These are phyloP conservation scores for Pachypeltis micranthus DNA, from an alignment of 1,140 invertebrate genomes.

Conservation along the genomic window DNA sequence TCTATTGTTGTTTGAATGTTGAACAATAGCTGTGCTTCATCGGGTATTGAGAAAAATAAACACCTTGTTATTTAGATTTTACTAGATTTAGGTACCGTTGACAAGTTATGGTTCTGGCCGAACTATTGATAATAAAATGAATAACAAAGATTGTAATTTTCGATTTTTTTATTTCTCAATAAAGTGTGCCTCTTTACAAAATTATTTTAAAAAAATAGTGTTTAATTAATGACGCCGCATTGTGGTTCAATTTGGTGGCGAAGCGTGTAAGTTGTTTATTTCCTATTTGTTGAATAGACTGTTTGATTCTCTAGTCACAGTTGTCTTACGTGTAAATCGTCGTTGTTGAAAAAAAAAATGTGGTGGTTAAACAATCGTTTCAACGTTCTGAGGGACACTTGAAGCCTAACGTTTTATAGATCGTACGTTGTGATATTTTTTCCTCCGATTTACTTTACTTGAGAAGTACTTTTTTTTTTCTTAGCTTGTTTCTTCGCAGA, in stretches of 20 bases:
- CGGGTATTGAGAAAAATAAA: neutral
- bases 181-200: slow-evolving; percentile 2
- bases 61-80: neutral
- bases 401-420: neutral
- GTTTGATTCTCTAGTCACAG: neutral
- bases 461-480: too few relatives aligned
- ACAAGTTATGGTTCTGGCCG: neutral
- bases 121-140: too few relatives aligned
- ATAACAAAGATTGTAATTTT: too few relatives aligned
- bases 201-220: too few relatives aligned
- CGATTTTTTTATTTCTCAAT: neutral
- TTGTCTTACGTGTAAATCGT: too few relatives aligned
- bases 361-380: too few relatives aligned
- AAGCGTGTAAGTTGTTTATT: neutral
- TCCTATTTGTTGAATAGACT: slow-evolving; percentile 1
- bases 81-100: neutral
- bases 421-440: slow-evolving; percentile 4
- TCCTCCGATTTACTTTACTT: neutral
- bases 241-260: neutral
- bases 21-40: too few relatives aligned
- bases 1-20: too few relatives aligned
- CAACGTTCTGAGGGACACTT: neutral
- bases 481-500: too few relatives aligned
- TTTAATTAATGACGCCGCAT: too few relatives aligned
- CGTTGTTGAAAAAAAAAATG: too few relatives aligned